Percentiles rank a stretch among this genome's conserved stretches.
Evolutionary conservation across 30 jellyfish, hydroid and myxozoan species (phyloP).

Genomic region (Phacellophora camtschatica): DNA sequence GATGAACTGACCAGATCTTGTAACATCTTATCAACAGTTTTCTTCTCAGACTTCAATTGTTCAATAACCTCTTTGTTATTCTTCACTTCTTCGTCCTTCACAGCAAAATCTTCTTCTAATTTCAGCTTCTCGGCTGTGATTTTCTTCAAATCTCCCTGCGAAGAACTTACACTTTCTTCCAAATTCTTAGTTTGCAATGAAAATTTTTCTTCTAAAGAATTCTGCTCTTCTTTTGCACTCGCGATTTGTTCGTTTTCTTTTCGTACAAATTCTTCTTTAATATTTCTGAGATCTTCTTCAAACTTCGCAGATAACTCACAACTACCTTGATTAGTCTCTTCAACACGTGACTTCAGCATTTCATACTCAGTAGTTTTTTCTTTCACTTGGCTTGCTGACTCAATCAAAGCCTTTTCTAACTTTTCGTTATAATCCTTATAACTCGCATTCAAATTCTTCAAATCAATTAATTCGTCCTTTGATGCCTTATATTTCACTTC

Average conservation of each 20-base stretch:
- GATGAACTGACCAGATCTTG: not conserved
- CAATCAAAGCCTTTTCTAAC: conserved; percentile 25
- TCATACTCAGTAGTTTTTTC: conserved; percentile 2
- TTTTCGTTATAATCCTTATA: conserved; percentile 42
- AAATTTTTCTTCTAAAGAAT: not conserved
- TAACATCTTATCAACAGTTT: not conserved
- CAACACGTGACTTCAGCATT: not conserved
- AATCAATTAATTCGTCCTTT: conserved; percentile 38
- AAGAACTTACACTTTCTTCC: not conserved
- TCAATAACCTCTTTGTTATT: not conserved
- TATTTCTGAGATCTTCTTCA: conserved; percentile 4
- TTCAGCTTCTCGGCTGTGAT: not conserved
- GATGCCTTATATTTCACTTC: conserved; percentile 44
- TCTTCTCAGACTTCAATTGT: conserved; percentile 24
- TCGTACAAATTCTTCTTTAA: conserved; percentile 1
- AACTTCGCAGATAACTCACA: not conserved
- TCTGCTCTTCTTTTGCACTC: not conserved
- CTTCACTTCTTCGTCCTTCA: not conserved
- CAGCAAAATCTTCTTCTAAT: not conserved
- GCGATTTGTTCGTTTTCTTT: not conserved
- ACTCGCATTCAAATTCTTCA: conserved; percentile 36
- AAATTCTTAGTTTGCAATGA: not conserved
- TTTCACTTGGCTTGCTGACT: conserved; percentile 8
- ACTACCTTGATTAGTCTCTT: conserved; percentile 3
- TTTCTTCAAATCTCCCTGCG: conserved; percentile 9